Conservation (phyloP, 2,113 vertebrate species). For the Pluvialis apricaria region DNA sequence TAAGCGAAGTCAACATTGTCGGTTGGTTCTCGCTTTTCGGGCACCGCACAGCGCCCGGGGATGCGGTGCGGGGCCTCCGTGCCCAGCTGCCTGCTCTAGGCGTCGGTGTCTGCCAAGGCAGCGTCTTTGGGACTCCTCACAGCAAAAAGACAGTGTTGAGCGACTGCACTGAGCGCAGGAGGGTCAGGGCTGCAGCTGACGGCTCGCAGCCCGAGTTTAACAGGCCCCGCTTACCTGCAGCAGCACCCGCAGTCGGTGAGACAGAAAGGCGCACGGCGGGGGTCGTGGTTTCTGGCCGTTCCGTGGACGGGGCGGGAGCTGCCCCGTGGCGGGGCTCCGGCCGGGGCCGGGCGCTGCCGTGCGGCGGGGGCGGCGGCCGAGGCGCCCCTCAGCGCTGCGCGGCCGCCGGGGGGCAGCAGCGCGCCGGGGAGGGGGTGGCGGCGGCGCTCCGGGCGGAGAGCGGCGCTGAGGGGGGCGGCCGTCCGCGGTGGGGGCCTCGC, state of each 20-base stretch:
- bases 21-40: accelerated
- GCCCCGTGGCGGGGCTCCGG: too few relatives aligned
- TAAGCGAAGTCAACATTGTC: not conserved
- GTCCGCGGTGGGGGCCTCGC: not conserved
- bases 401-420: not conserved
- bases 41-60: not conserved
- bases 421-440: not conserved
- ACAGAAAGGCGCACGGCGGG: too few relatives aligned
- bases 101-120: accelerated
- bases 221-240: too few relatives aligned
- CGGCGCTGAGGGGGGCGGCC: too few relatives aligned
- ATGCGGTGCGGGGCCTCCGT: accelerated
- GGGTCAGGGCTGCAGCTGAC: not conserved
- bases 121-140: too few relatives aligned
- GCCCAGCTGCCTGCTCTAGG: not conserved
- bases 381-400: not conserved
- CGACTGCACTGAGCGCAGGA: accelerated
- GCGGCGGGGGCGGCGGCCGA: not conserved
- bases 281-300: not conserved
- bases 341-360: too few relatives aligned
- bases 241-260: accelerated
- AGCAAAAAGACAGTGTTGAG: not conserved
- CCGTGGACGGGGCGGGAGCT: not conserved
- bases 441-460: not conserved
- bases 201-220: accelerated